Percentiles rank a stretch among this genome's conserved stretches.
Conservation (phyloP, 1,140 invertebrate genomes). For the Drosophila erecta region DNA sequence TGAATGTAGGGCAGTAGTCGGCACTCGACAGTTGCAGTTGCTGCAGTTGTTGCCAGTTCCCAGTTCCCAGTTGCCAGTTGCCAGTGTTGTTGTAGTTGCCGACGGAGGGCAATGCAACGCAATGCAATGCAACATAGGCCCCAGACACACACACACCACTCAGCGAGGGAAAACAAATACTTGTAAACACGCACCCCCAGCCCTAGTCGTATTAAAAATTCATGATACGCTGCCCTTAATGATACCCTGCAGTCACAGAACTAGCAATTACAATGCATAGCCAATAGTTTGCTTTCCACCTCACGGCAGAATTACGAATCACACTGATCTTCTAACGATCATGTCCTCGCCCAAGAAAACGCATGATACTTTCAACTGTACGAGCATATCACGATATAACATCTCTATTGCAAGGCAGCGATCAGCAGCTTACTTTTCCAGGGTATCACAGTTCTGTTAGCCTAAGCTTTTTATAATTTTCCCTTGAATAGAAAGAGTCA, state of each 20-base stretch:
- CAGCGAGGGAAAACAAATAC: constrained; percentile 26
- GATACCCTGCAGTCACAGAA: constrained; percentile 21
- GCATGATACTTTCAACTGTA: no score
- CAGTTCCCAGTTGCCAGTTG: constrained; percentile 20
- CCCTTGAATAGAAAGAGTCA: constrained; percentile 19
- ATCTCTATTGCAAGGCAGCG: no score
- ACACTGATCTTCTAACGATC: no score
- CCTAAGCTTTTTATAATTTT: not conserved
- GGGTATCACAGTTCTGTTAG: constrained; percentile 7
- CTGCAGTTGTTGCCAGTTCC: constrained; percentile 28
- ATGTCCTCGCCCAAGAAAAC: no score
- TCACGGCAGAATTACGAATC: not conserved
- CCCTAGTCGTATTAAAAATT: constrained; percentile 15
- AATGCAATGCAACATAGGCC: constrained; percentile 50
- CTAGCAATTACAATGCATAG: constrained; percentile 3
- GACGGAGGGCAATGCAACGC: constrained; percentile 47
- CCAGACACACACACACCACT: constrained; percentile 38
- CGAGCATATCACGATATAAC: no score
- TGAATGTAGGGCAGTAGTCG: constrained; percentile 82
- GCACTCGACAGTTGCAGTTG: constrained; percentile 71
- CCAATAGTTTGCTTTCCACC: not conserved
- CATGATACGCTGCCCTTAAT: constrained; percentile 34
- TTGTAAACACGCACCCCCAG: constrained; percentile 11
- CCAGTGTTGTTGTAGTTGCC: constrained; percentile 23
- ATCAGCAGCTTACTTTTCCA: not conserved